Conservation (phyloP, 2,113 vertebrate genomes). For the Shinisaurus crocodilurus region DNA sequence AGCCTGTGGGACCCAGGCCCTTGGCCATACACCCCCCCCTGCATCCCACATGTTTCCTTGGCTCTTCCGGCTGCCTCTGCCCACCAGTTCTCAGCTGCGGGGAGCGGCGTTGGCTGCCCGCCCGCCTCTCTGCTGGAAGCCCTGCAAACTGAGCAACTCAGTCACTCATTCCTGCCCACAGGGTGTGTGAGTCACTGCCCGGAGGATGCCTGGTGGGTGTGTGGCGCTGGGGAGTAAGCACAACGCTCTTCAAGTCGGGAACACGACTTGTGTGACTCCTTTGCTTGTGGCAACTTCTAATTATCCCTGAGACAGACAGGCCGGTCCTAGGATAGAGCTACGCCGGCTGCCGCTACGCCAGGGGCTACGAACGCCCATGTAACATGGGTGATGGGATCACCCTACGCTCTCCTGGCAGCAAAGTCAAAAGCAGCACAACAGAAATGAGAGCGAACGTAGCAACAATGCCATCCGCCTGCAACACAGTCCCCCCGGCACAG, state of each 20-base stretch:
- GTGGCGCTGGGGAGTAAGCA: accelerated
- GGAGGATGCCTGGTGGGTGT: background rate
- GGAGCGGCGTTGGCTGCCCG: background rate
- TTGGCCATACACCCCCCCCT: background rate
- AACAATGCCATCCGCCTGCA: too few relatives aligned
- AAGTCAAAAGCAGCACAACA: background rate
- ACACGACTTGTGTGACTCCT: background rate
- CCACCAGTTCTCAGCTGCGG: accelerated
- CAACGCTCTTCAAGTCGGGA: background rate
- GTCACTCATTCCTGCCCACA: background rate
- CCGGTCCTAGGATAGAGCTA: too few relatives aligned
- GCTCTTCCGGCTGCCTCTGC: background rate
- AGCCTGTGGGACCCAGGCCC: background rate
- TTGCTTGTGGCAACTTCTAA: background rate
- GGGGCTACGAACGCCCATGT: background rate
- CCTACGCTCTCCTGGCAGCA: too few relatives aligned
- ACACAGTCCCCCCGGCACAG: background rate
- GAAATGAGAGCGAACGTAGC: background rate
- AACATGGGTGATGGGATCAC: background rate
- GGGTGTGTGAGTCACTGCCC: background rate
- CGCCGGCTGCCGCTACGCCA: background rate
- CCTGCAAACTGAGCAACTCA: background rate
- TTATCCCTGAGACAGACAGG: background rate
- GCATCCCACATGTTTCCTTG: background rate
- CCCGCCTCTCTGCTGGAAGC: accelerated